Conservation (phyloP, 2,888 invertebrate species). For the Conops quadrifasciatus region DNA sequence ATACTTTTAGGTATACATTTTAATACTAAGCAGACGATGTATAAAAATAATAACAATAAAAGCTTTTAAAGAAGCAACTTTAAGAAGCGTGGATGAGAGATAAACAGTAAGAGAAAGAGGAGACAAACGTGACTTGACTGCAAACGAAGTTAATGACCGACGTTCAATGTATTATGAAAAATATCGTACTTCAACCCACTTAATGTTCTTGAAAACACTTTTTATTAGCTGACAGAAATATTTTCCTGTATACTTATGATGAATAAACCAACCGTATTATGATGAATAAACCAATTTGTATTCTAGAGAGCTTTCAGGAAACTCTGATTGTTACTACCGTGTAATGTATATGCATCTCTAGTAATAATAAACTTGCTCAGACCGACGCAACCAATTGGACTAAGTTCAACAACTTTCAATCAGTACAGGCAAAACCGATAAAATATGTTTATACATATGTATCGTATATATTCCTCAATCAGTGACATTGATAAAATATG, state of each 20-base stretch:
- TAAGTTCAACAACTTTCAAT: neutral
- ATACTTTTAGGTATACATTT: conserved; percentile 37
- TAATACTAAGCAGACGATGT: too few relatives aligned
- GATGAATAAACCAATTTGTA: neutral
- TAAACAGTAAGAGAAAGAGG: neutral
- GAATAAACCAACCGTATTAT: too few relatives aligned
- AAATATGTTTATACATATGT: neutral
- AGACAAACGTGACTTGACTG: conserved; percentile 10
- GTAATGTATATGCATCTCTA: too few relatives aligned
- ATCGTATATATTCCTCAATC: too few relatives aligned
- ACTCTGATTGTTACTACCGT: neutral
- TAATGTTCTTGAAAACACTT: conserved; percentile 22
- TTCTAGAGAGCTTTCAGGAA: conserved; percentile 4
- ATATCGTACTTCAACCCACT: conserved; percentile 37
- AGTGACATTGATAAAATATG: too few relatives aligned
- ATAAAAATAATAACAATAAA: too few relatives aligned
- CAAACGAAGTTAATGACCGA: conserved; percentile 38
- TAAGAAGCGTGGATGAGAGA: neutral
- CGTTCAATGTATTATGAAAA: conserved; percentile 22
- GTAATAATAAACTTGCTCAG: neutral
- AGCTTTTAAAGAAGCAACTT: neutral
- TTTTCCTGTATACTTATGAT: neutral
- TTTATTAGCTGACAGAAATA: conserved; percentile 9
- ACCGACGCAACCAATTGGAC: too few relatives aligned
- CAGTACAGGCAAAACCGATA: neutral